Conservation (phyloP, 2,888 invertebrate species). For the Erannis defoliaria region DNA sequence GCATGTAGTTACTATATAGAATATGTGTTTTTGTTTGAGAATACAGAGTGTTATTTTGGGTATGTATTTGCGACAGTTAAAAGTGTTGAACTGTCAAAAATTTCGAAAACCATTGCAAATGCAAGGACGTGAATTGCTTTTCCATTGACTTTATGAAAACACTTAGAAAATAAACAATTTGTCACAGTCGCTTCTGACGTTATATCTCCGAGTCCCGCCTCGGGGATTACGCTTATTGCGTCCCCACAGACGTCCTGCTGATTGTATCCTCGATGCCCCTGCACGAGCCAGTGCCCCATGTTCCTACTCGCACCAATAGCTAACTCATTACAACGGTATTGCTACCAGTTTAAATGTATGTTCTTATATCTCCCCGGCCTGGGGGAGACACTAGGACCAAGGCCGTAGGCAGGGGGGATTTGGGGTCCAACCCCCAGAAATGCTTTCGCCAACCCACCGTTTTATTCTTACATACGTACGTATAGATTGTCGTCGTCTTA, state of each 20-base stretch:
- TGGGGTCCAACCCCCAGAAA: too few species aligned
- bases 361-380: too few species aligned
- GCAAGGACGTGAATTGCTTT: not conserved
- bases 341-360: too few species aligned
- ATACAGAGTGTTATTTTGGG: too few species aligned
- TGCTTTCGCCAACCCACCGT: too few species aligned
- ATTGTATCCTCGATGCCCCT: conserved; percentile 64
- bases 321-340: too few species aligned
- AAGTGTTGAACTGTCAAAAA: not conserved
- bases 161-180: conserved; percentile 46
- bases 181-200: conserved; percentile 53
- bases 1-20: not conserved
- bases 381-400: too few species aligned
- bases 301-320: not conserved
- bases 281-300: not conserved
- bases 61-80: too few species aligned
- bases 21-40: not conserved
- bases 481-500: too few species aligned
- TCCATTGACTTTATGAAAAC: conserved; percentile 36
- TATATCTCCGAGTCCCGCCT: conserved; percentile 53
- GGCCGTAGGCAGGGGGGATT: too few species aligned
- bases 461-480: too few species aligned
- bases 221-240: conserved; percentile 81
- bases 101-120: not conserved
- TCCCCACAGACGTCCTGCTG: conserved; percentile 70